Evolutionary conservation across 2,113 vertebrate genomes (phyloP), one percentile per base, ranked within the genome.

Genomic region (Hucho hucho): DNA sequence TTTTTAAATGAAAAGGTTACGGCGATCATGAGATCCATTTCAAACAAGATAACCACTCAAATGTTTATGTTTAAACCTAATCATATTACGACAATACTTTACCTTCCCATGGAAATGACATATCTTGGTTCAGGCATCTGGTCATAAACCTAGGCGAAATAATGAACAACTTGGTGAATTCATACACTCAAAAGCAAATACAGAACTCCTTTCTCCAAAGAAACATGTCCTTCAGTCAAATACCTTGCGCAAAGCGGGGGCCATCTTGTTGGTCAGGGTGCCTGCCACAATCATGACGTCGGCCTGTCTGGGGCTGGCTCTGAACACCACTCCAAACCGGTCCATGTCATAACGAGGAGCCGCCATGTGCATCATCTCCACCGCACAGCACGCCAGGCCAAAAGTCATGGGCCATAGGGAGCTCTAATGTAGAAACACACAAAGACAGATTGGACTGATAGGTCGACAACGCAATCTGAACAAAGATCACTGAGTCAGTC

Each of bases 301-400:
- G 0, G 97, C 76, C 84, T 99, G 98, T 11, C 97, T 92, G 0
- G 98, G 98, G 69, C 96, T 98, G 4, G 97, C 97, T 0, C 96
- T 93, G 79, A 99, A 99, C 64, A 99, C 97, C 4, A 99, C 96
- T 0, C 97, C 97, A 0, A 99, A 99, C 1, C 97, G 95, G 74
- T 99, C 98, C 97, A 98, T 99, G 92, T 99, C 97, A 0, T 98
- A 99, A 69, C 96, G 96, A 0, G 96, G 96, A 0, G 98, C 97
- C 0, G 96, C 96, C 96, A 98, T 96, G 88, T 99, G 98, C 98
- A 99, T 99, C 97, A 99, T 98, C 88, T 99, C 97, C 82, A 99
- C 96, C 0, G 97, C 97, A 0, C 98, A 99, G 87, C 98, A 99
- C 0, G 97, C 98, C 89, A 99, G 78, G 26, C 97, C 97, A 0